Conservation (phyloP, 2,797 vertebrate genomes). For the Galaxias olidus region DNA sequence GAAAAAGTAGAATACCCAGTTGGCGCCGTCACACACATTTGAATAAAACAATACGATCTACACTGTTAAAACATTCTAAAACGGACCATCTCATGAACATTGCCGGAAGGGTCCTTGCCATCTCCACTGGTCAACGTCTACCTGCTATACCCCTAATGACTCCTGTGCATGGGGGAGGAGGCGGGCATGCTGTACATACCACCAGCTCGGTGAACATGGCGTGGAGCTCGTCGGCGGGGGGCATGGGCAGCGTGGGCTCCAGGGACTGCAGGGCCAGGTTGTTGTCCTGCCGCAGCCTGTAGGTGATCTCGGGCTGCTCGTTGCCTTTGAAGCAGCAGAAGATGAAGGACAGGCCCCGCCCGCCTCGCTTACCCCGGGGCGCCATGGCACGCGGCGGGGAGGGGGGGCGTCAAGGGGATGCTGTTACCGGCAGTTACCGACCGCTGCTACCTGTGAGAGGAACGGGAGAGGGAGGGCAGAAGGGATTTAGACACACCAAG, state of each 20-base stretch:
- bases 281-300: constrained; percentile 83
- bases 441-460: constrained; percentile 8
- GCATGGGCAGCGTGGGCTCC: constrained; percentile 86
- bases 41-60: too few relatives aligned
- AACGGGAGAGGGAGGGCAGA: neutral
- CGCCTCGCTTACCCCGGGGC: constrained; percentile 74
- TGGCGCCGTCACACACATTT: too few relatives aligned
- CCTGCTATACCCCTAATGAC: too few relatives aligned
- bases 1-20: too few relatives aligned
- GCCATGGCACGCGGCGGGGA: constrained; percentile 71
- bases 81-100: too few relatives aligned
- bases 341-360: constrained; percentile 85
- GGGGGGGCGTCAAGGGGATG: neutral
- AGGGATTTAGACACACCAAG: neutral
- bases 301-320: constrained; percentile 89
- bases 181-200: constrained; percentile 71
- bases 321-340: constrained; percentile 88
- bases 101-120: too few relatives aligned
- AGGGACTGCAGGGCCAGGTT: constrained; percentile 74
- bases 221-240: constrained; percentile 85
- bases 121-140: too few relatives aligned
- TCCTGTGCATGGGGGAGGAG: neutral
- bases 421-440: constrained; percentile 4
- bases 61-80: too few relatives aligned
- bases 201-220: constrained; percentile 90